These are phyloP conservation scores for Resseliella maxima DNA, from an alignment of 2,888 invertebrate genomes.

Conservation along the genomic window DNA sequence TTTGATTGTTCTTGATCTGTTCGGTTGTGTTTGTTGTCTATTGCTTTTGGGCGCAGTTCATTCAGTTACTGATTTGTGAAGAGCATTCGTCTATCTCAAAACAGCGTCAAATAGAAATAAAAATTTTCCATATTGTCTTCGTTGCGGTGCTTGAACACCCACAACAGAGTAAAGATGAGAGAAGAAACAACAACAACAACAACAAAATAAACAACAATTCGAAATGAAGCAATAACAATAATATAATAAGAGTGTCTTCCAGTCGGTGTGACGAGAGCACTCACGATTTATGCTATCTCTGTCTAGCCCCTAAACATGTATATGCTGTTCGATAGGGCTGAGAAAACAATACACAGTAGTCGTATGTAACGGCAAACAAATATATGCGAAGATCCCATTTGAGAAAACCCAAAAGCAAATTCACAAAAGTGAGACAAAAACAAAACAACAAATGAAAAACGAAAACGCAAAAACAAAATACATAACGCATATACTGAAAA, in stretches of 20 bases:
- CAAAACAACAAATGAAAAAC: slow-evolving; percentile 6
- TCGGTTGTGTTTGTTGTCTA: neutral
- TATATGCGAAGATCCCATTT: slow-evolving; percentile 36
- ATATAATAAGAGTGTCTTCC: slow-evolving; percentile 48
- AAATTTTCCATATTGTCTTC: slow-evolving; percentile 51
- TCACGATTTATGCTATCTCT: slow-evolving; percentile 29
- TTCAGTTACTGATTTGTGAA: neutral
- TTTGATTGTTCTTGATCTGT: slow-evolving; percentile 27
- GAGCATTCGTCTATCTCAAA: neutral
- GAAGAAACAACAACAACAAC: neutral
- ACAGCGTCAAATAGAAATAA: neutral
- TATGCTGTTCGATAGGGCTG: neutral
- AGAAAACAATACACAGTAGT: slow-evolving; percentile 36
- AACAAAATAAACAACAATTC: neutral
- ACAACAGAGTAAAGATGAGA: neutral
- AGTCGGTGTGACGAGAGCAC: slow-evolving; percentile 45
- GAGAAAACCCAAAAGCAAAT: slow-evolving; percentile 27
- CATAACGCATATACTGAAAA: neutral
- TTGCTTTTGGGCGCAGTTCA: neutral
- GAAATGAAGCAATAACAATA: slow-evolving; percentile 53
- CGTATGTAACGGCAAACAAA: neutral
- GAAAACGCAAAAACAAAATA: neutral
- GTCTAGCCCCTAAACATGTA: neutral
- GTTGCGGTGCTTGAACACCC: slow-evolving; percentile 47
- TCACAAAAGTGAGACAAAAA: slow-evolving; percentile 6